Evolutionary conservation across 2,113 vertebrate genomes (phyloP).

Genomic region (Chionodraco myersi): DNA sequence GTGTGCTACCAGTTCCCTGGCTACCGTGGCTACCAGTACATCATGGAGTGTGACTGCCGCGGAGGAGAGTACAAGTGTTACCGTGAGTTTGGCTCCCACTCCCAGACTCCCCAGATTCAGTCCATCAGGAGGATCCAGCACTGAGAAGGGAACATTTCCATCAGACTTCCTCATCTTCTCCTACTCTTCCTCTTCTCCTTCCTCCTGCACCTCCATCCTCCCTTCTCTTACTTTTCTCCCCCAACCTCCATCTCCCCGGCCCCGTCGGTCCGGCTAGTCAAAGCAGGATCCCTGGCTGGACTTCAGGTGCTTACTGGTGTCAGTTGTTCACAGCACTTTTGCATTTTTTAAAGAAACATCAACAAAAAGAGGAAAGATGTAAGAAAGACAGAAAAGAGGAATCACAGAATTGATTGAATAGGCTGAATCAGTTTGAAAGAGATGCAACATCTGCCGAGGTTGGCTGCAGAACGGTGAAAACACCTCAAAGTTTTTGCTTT

Average conservation of each 20-base stretch:
- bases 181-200: conserved; percentile 42
- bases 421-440: conserved; percentile 49
- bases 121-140: conserved; percentile 97
- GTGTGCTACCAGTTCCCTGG: conserved; percentile 98
- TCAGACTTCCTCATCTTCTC: conserved; percentile 41
- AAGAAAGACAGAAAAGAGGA: conserved; percentile 70
- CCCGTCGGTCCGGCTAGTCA: conserved; percentile 51
- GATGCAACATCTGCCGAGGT: conserved; percentile 48
- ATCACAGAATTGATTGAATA: conserved; percentile 64
- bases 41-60: conserved; percentile 93
- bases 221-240: conserved; percentile 48
- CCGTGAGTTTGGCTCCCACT: conserved; percentile 93
- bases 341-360: conserved; percentile 62
- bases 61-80: conserved; percentile 96
- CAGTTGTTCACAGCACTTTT: conserved; percentile 73
- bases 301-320: conserved; percentile 75
- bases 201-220: conserved; percentile 58
- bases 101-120: conserved; percentile 97
- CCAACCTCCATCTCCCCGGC: conserved; percentile 47
- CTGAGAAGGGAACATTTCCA: conserved; percentile 77
- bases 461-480: conserved; percentile 54
- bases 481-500: conserved; percentile 53
- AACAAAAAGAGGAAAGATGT: conserved; percentile 67
- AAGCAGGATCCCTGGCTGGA: conserved; percentile 60
- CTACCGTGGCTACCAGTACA: conserved; percentile 96